Conservation (phyloP, 1,140 invertebrate species). For the Halictus rubicundus region DNA sequence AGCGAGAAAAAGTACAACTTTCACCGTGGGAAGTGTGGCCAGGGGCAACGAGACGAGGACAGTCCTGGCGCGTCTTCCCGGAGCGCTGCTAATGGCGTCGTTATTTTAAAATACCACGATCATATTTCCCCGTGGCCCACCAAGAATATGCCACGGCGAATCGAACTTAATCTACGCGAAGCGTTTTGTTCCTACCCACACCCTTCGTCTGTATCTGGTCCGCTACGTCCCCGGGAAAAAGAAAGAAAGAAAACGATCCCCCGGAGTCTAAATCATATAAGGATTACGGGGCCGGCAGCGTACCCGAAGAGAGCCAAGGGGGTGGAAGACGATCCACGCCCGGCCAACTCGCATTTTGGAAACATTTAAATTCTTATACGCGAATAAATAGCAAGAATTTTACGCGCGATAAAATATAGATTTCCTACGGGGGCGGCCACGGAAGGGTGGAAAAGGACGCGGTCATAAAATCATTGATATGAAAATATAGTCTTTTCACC, state of each 20-base stretch:
- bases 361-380: conserved; percentile 82
- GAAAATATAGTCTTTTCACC: conserved; percentile 78
- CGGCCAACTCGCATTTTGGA: conserved; percentile 74
- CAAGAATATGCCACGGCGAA: conserved; percentile 69
- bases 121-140: conserved; percentile 70
- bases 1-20: conserved; percentile 29
- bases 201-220: not conserved
- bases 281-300: conserved; percentile 68
- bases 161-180: conserved; percentile 75
- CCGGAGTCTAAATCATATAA: conserved; percentile 74
- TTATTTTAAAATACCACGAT: conserved; percentile 78
- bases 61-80: conserved; percentile 46
- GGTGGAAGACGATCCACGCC: conserved; percentile 48
- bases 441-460: conserved; percentile 70
- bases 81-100: conserved; percentile 74
- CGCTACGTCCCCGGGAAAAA: conserved; percentile 14
- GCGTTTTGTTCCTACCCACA: conserved; percentile 54
- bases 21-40: conserved; percentile 25
- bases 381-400: conserved; percentile 82
- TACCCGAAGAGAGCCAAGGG: not conserved
- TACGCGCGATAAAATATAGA: conserved; percentile 81
- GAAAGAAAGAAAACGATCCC: conserved; percentile 53
- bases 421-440: conserved; percentile 71
- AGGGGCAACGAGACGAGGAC: conserved; percentile 22
- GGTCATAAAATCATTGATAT: conserved; percentile 82